Evolutionary conservation across 2,888 invertebrate genomes (phyloP), one percentile per base, ranked within the genome.

Genomic region (Drosophila kuntzei): DNA sequence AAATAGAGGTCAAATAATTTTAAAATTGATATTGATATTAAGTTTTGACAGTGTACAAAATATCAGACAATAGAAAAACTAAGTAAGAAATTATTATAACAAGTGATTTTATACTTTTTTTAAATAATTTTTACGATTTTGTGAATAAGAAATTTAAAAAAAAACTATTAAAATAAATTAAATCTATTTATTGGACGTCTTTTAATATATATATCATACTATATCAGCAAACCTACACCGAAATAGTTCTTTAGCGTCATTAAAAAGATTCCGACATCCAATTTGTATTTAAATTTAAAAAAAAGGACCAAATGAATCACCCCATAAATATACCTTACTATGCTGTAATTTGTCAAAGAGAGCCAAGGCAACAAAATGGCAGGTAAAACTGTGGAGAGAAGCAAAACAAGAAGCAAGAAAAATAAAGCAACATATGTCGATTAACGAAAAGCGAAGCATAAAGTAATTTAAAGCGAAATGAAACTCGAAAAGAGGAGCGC

Each of bases 391-490:
- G 7, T 2, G 14, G 36, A 14, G n/a, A 43, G 41, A 43, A 43
- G 7, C 22, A 6, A 43, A 43, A 6, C 1, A 8, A 25, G 6
- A 43, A 43, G 12, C 1, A 8, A 44, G 5, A 11, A 4, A 8
- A 44, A n/a, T n/a, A 16, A 39, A 8, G 43, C 43, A 25, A 22
- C 25, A 44, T 41, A 44, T 25, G 43, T 12, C 8, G 14, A 25
- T 25, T 44, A 44, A 44, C 3, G n/a, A n/a, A 25, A 25, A 44
- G n/a, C 25, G 11, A 18, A 39, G 39, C 39, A 39, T 8, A 11
- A 39, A 39, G 39, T 39, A 18, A 18, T 18, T 25, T 22, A 4
- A 44, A 44, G n/a, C 1, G 4, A 44, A n/a, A 14, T 1, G 9
- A 7, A 14, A 25, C 8, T 2, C n/a, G 43, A 25, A 9, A 14